Evolutionary conservation across 2,888 invertebrate species (phyloP).

Genomic region (Micoletzkya japonica): DNA sequence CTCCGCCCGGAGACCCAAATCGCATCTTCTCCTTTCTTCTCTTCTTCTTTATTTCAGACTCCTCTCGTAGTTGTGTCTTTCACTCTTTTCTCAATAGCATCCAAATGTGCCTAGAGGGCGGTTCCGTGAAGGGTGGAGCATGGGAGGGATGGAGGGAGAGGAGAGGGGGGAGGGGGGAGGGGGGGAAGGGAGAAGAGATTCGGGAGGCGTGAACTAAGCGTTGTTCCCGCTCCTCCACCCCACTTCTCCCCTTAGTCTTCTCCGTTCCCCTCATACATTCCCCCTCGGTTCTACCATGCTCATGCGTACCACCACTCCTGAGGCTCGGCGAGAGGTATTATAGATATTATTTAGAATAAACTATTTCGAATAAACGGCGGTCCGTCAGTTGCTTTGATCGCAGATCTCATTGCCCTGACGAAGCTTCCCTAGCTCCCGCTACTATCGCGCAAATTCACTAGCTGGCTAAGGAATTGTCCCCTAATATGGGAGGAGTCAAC

Average conservation of each 20-base stretch:
- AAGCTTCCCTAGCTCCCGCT: too few relatives aligned
- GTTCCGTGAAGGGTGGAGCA: neutral
- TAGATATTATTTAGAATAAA: too few relatives aligned
- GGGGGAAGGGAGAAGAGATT: neutral
- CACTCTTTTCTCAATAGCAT: neutral
- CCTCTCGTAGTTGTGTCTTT: neutral
- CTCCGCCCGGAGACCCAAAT: too few relatives aligned
- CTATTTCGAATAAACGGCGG: too few relatives aligned
- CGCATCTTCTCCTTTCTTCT: neutral
- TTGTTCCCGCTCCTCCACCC: neutral
- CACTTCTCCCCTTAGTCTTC: conserved; percentile 7
- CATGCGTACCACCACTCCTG: too few relatives aligned
- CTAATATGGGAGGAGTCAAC: too few relatives aligned
- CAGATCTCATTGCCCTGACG: too few relatives aligned
- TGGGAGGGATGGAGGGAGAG: neutral
- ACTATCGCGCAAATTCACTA: too few relatives aligned
- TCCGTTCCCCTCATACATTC: neutral
- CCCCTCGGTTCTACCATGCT: neutral
- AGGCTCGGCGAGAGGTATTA: too few relatives aligned
- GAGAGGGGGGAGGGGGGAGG: neutral
- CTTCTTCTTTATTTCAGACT: neutral
- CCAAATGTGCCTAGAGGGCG: neutral
- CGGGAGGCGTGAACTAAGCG: neutral
- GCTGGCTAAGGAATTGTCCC: too few relatives aligned
- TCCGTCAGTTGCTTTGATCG: too few relatives aligned